Conservation (phyloP, 2,797 vertebrate genomes). For the Eulemur rubriventer region DNA sequence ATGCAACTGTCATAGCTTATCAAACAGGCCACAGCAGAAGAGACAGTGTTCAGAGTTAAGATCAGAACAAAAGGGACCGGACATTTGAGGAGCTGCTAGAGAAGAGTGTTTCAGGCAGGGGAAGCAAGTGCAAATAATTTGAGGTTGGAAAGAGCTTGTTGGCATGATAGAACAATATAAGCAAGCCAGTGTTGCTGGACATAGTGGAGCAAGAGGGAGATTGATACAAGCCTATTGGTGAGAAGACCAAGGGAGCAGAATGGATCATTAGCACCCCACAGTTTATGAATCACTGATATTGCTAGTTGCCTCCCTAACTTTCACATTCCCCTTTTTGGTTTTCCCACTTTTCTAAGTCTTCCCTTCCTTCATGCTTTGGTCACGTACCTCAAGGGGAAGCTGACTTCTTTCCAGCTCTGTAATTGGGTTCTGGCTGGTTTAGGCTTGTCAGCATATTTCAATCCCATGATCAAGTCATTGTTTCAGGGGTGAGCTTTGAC, state of each 20-base stretch:
- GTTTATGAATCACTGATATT: background rate
- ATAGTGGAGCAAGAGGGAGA: background rate
- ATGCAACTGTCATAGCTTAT: background rate
- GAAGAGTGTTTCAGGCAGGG: background rate
- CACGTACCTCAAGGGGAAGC: background rate
- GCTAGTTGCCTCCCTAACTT: background rate
- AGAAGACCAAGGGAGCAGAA: background rate
- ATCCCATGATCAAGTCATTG: background rate
- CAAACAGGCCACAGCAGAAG: background rate
- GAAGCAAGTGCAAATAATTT: background rate
- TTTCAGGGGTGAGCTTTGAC: background rate
- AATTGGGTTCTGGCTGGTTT: background rate
- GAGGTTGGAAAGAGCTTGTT: background rate
- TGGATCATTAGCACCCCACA: rapidly evolving
- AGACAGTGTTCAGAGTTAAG: background rate
- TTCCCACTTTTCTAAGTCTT: background rate
- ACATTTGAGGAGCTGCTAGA: background rate
- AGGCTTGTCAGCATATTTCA: background rate
- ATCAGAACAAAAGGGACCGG: background rate
- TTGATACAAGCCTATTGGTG: rapidly evolving
- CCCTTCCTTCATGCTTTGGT: background rate
- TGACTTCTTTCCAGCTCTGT: background rate
- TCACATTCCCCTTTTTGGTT: background rate
- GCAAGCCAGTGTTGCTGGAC: background rate
- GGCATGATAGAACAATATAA: background rate